phyloP scores from a whole-genome alignment of 2,797 vertebrate species.

The Hyperoplus immaculatus region DNA sequence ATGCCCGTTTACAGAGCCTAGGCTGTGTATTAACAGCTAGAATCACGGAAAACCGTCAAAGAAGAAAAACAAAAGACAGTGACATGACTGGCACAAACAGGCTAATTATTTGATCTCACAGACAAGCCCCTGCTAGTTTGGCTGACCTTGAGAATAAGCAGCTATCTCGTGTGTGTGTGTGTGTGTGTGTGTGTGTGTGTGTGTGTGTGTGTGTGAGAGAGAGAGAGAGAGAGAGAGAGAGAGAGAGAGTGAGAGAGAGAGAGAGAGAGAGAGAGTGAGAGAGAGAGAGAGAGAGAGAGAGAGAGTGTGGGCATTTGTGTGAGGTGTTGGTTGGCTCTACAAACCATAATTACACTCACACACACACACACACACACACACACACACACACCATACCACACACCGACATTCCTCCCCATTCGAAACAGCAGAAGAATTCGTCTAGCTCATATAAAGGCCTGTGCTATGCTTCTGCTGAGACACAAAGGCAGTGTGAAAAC shows the following conservation, averaged over 20 bases:
- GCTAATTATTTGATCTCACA: conserved; percentile 67
- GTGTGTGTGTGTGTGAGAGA: not conserved
- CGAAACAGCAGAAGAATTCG: conserved; percentile 53
- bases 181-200: conserved; percentile 11
- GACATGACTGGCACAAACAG: conserved; percentile 57
- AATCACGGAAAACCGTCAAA: no score
- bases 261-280: not conserved
- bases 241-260: not conserved
- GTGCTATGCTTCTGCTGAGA: conserved; percentile 22
- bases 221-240: not conserved
- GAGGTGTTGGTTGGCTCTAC: conserved; percentile 31
- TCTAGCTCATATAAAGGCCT: conserved; percentile 61
- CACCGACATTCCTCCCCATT: conserved; percentile 45
- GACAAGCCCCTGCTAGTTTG: conserved; percentile 52
- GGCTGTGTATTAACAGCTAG: no score
- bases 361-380: conserved; percentile 30
- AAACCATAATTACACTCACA: conserved; percentile 67
- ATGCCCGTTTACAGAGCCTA: no score
- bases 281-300: not conserved
- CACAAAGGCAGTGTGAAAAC: conserved; percentile 78
- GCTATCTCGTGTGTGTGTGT: conserved; percentile 41
- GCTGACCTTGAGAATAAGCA: conserved; percentile 72
- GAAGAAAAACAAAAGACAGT: conserved; percentile 18
- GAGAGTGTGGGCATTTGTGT: not conserved
- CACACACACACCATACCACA: conserved; percentile 32